A percentile compares a stretch with the other conserved stretches of the same genome.
Conservation (phyloP, 2,113 vertebrate genomes). For the Triplophysa dalaica region DNA sequence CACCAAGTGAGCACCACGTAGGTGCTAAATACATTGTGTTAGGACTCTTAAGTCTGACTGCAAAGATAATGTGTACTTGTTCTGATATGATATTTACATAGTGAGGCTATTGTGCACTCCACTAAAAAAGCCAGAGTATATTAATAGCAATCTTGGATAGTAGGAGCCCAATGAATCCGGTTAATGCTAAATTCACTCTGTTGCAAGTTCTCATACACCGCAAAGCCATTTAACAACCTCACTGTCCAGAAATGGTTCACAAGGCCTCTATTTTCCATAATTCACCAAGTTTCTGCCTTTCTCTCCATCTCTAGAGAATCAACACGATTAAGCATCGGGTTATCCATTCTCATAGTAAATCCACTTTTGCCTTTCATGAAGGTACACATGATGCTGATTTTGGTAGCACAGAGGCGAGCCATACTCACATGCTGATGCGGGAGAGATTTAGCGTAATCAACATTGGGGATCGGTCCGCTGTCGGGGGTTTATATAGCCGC, state of each 20-base stretch:
- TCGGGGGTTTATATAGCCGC: conserved; percentile 71
- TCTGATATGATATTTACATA: background rate
- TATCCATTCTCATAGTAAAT: background rate
- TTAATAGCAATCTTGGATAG: background rate
- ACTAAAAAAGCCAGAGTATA: conserved; percentile 1
- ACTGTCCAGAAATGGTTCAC: conserved; percentile 9
- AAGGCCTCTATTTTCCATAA: background rate
- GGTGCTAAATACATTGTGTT: background rate
- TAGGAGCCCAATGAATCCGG: conserved; percentile 15
- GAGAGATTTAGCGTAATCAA: conserved; percentile 76
- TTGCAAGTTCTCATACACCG: background rate
- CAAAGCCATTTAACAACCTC: background rate
- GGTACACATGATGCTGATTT: background rate
- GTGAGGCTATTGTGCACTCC: background rate
- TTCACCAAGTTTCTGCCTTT: background rate
- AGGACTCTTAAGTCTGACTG: background rate
- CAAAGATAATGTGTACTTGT: no score
- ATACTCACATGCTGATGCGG: conserved; percentile 78
- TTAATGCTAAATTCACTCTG: background rate
- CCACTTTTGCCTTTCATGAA: background rate
- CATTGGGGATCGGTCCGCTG: conserved; percentile 61
- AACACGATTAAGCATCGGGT: no score
- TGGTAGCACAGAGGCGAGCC: background rate
- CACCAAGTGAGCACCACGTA: background rate
- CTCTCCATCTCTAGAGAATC: no score